Base-by-base conservation (phyloP, 64 coral and sea anemone species). In the Montipora capricornis region DNA sequence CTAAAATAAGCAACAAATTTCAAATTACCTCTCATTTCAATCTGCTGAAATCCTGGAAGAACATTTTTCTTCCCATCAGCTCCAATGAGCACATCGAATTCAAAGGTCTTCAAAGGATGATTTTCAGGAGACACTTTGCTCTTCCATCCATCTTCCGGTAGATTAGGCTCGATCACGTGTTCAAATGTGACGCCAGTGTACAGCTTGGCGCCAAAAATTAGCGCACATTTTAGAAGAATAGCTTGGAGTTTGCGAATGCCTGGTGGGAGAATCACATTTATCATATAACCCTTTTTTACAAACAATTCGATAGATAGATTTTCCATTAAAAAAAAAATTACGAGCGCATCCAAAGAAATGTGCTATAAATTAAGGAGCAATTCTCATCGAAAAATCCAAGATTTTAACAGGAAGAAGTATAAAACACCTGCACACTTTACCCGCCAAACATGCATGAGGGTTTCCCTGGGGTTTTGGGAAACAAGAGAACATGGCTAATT, bases 31-130 rank as follows among this genome's bases (percentile, higher is more conserved):
- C 98, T 94, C 98, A 99, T 99, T 87, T 99, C 98, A 82, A 99
- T 99, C 60, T 99, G 98, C n/a, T 87, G 82, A 77, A 99, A 99
- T 64, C 92, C 95, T 22, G 98, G 98, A 44, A 99, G 80, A n/a
- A 94, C 92, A 75, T 99, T 99, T 68, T 94, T 99, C 75, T 99
- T 99, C 6, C 98, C 98, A 75, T 99, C 98, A 46, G 98, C 98
- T 52, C 98, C 98, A 76, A 99, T 94, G 5, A 99, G 83, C 10
- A 99, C 92, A 66, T 99, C 98, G 46, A 96, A 78, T 57, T 99
- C 98, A 52, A 87, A 85, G 26, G 94, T 77, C 71, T 84, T 92
- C 17, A 96, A 85, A 47, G 92, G 89, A 49, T 96, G 95, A 79
- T 74, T 71, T 37, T 68, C 68, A 11, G 98, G 98, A 26, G 89